Base-by-base conservation (phyloP, 2,888 invertebrate genomes). In the Drosophila subsilvestris region DNA sequence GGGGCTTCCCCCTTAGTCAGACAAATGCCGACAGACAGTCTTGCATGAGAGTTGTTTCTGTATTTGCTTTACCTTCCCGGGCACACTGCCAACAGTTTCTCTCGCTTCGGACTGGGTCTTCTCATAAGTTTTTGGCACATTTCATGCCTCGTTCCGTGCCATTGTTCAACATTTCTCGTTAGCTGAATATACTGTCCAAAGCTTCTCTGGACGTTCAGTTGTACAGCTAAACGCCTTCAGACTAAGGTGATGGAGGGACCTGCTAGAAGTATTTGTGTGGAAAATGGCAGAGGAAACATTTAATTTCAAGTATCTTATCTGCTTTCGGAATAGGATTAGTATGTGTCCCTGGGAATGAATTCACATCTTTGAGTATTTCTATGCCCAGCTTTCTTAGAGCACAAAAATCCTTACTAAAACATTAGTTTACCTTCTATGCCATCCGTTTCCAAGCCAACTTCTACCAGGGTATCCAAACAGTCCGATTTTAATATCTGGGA, bases 11-110 rank as follows among this genome's bases (percentile, higher is more conserved):
- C 73, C 43, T 20, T 8, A 60, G 47, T 44, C 61, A 57, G 69
- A 60, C 73, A 67, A 66, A 56, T 60, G 56, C 43, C 61, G 58
- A 69, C 79, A 75, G 79, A 72, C 76, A 14, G 37, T 7, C 37
- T 14, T n/a, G 2, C 37, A 37, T 37, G 37, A n/a, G 37, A 37
- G 37, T n/a, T 37, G 37, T n/a, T 37, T 6, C 37, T 37, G 37
- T 2, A 67, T 60, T 70, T 72, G 66, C 73, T 68, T 68, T 54
- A 27, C 32, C 48, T 74, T 50, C 47, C 75, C 53, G 74, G 83
- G 86, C 83, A 78, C 42, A 61, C 59, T 75, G 83, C 83, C 82
- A 83, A 62, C 79, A 54, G 66, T 63, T 74, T 71, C 37, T 65
- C 69, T 59, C 45, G 45, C 45, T 44, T 3, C 29, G 66, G 37